Base-by-base conservation (phyloP, 2,888 invertebrate species). In the Tinea pellionella region DNA sequence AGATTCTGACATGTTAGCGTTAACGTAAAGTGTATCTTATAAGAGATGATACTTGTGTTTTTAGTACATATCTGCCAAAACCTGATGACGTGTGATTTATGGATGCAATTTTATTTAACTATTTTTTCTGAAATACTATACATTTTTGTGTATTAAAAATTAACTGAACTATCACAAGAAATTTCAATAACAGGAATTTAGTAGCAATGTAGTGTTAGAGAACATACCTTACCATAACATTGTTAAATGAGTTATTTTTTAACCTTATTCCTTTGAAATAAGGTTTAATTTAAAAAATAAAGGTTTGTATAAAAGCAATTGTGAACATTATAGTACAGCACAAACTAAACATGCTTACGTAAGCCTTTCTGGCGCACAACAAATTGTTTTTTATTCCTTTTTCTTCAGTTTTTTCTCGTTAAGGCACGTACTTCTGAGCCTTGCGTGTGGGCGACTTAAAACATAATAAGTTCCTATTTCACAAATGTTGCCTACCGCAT, bases 401-500 rank as follows among this genome's bases (percentile, higher is more conserved):
- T 47, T 47, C 63, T 67, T 24, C 57, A 11, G 24, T 13, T 67
- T 70, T 74, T 72, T 69, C 69, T 70, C 69, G 63, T 71, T 68
- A 60, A 65, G 72, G 47, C 79, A 79, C 78, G 78, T 75, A 67
- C 69, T 64, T 61, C 30, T 63, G 64, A 61, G 64, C 66, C 66
- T 69, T 71, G 78, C 75, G 80, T 81, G 84, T 82, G 84, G 82
- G 82, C 81, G 79, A 68, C 71, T 68, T 70, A 68, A 77, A 77
- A 74, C 72, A 77, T 75, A 78, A 80, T 78, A 78, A 77, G 74
- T 69, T 69, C 51, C 70, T 69, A 74, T 77, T 77, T 75, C 74
- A 76, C 74, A 72, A 78, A 68, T 72, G 66, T 69, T 74, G 77
- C 82, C 84, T 79, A 83, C 85, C 84, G 79, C 84, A 78, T 72